Evolutionary conservation across 2,113 vertebrate species (phyloP).

Genomic region (Phalacrocorax aristotelis): DNA sequence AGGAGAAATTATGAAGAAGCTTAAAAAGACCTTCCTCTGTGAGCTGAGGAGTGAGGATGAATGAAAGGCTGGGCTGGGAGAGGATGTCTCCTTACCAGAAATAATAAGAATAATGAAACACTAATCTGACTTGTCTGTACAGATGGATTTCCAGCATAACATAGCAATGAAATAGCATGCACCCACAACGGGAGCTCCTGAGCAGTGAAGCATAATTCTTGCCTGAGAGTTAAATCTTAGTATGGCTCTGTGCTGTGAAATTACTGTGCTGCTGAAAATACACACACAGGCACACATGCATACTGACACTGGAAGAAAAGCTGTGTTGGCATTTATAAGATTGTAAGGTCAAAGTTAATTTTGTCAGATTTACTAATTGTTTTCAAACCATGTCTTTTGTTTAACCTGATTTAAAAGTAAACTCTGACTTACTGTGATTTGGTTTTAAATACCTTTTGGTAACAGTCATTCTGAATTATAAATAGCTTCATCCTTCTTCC

Average conservation of each 20-base stretch:
- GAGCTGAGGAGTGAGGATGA: not conserved
- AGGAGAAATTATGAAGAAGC: not conserved
- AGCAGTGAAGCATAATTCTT: not conserved
- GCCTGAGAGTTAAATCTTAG: not conserved
- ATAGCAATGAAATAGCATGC: not conserved
- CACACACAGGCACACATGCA: not conserved
- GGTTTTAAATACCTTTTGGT: conserved; percentile 58
- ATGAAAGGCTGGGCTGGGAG: not conserved
- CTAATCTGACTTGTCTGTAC: not conserved
- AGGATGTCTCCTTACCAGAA: not conserved
- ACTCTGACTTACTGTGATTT: conserved; percentile 27
- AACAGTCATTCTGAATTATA: conserved; percentile 62
- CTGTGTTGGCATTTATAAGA: conserved; percentile 12
- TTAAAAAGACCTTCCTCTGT: not conserved
- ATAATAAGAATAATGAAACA: not conserved
- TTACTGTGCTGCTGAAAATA: not conserved
- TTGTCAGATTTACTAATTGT: conserved; percentile 52
- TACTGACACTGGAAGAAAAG: not conserved
- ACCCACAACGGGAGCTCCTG: not conserved
- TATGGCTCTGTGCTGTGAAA: not conserved
- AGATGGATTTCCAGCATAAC: not conserved
- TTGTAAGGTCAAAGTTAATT: conserved; percentile 50
- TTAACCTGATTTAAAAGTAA: conserved; percentile 61
- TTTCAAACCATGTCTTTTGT: conserved; percentile 39
- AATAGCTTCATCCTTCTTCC: conserved; percentile 66